Percentiles rank a stretch among this genome's conserved stretches.
Conservation (phyloP, 2,113 vertebrate genomes). For the Eptesicus fuscus region DNA sequence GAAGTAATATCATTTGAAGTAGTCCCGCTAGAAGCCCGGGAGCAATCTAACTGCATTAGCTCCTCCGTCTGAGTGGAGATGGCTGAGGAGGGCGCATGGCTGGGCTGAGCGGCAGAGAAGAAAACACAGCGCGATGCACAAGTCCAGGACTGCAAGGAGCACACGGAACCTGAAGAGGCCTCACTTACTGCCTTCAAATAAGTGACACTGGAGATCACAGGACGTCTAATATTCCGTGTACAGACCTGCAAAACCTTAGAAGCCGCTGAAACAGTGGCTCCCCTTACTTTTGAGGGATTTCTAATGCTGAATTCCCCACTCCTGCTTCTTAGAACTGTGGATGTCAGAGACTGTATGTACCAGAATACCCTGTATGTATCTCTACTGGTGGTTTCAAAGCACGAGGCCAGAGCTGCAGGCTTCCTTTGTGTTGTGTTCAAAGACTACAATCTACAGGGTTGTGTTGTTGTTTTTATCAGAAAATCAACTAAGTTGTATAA, state of each 20-base stretch:
- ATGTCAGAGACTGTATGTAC: not conserved
- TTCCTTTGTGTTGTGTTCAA: not conserved
- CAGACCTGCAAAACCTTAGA: constrained; percentile 9
- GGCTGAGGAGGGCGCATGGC: constrained; percentile 28
- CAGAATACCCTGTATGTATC: not conserved
- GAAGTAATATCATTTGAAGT: constrained; percentile 68
- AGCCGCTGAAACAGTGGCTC: not conserved
- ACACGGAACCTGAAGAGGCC: constrained; percentile 4
- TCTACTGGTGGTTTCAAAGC: not conserved
- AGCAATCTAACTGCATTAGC: constrained; percentile 67
- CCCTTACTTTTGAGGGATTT: not conserved
- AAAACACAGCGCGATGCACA: not conserved
- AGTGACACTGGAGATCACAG: not conserved
- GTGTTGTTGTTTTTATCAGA: not conserved
- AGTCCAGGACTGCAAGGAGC: not conserved
- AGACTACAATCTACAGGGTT: not conserved
- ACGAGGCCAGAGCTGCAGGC: not conserved
- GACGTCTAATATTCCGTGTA: constrained; percentile 10
- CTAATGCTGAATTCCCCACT: not conserved
- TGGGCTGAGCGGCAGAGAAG: not conserved
- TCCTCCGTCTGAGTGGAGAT: constrained; percentile 38
- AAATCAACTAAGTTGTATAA: not conserved
- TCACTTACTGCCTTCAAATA: constrained; percentile 45
- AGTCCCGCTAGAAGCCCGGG: constrained; percentile 50
- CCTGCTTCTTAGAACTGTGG: not conserved